A percentile compares a stretch with the other conserved stretches of the same genome.
Conservation (phyloP, 2,888 invertebrate genomes). For the Chrysomela aeneicollis region DNA sequence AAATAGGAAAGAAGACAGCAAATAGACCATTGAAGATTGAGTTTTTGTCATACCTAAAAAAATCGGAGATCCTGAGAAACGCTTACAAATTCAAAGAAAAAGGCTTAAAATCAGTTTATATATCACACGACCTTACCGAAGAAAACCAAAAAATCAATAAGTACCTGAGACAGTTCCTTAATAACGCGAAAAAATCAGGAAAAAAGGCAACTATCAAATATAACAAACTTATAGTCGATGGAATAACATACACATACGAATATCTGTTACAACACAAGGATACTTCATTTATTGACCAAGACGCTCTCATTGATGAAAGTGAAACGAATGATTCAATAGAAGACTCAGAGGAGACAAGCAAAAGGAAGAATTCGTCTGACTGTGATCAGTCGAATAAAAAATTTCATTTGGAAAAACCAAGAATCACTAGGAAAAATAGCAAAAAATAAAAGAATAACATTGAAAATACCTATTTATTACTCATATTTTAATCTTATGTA, state of each 20-base stretch:
- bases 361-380: neutral
- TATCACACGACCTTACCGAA: neutral
- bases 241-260: neutral
- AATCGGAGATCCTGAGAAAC: neutral
- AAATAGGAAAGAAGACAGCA: neutral
- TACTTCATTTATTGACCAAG: neutral
- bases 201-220: neutral
- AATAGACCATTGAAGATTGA: neutral
- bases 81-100: neutral
- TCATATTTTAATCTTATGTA: no score
- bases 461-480: no score
- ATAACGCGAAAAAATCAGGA: neutral
- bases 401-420: no score
- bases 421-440: no score
- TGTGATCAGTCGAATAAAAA: neutral
- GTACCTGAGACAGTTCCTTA: neutral
- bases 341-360: neutral
- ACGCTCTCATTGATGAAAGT: no score
- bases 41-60: neutral
- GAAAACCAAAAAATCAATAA: neutral
- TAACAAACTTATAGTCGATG: neutral
- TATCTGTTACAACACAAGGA: neutral
- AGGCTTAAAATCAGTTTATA: neutral
- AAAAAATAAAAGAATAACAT: no score
- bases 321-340: neutral